Evolutionary conservation across 2,888 invertebrate species (phyloP).

Genomic region (Dichetophora obliterata): DNA sequence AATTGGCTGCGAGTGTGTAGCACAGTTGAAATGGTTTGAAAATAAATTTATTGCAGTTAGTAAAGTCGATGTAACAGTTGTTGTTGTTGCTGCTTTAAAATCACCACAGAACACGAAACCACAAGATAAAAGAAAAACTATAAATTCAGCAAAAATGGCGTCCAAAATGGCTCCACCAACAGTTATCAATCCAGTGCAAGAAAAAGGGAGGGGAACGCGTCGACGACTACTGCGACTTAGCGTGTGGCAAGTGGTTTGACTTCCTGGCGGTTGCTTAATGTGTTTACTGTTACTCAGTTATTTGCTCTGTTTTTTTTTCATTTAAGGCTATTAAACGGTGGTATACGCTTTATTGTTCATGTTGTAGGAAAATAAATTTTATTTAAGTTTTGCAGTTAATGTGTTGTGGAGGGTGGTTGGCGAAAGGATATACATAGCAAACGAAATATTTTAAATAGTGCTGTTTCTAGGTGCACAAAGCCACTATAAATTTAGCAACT

Average conservation of each 20-base stretch:
- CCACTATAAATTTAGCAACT: too few species aligned
- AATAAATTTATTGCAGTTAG: neutral
- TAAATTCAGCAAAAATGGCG: neutral
- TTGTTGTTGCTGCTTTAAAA: neutral
- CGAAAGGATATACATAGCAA: neutral
- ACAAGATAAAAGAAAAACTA: neutral
- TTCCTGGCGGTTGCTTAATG: conserved; percentile 9
- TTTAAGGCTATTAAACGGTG: too few species aligned
- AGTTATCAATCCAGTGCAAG: neutral
- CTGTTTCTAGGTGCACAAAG: neutral
- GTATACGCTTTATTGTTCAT: too few species aligned
- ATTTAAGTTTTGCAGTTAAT: neutral
- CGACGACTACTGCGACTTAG: neutral
- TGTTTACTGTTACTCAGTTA: neutral
- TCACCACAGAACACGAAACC: neutral
- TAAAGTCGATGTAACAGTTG: neutral
- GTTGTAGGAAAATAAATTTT: too few species aligned
- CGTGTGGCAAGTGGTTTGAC: neutral
- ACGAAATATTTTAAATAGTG: neutral
- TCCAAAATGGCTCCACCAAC: neutral
- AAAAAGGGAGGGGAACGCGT: neutral
- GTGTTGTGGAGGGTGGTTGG: neutral
- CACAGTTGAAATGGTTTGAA: neutral
- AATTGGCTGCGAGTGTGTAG: too few species aligned
- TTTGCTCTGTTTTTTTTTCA: neutral